Evolutionary conservation across 2,113 vertebrate species (phyloP).

Genomic region (Sinosuthora webbiana): DNA sequence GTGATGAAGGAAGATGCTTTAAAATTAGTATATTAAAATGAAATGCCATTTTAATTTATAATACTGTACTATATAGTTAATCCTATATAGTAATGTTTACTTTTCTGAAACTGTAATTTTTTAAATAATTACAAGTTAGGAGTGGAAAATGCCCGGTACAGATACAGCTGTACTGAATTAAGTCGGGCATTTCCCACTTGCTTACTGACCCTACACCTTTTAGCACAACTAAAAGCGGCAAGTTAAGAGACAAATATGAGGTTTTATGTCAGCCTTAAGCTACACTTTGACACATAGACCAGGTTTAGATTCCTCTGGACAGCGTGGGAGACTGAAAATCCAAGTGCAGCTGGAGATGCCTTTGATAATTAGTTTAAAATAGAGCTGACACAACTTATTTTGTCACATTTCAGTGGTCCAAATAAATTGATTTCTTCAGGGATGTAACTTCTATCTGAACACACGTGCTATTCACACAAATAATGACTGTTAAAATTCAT

Average conservation of each 20-base stretch:
- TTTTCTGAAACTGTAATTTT: neutral
- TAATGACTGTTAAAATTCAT: neutral
- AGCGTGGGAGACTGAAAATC: neutral
- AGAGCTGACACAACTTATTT: neutral
- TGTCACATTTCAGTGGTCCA: neutral
- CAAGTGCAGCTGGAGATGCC: fast-evolving
- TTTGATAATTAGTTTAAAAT: neutral
- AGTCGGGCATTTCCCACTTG: neutral
- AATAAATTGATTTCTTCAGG: neutral
- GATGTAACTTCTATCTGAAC: neutral
- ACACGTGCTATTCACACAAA: neutral
- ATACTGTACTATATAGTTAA: neutral
- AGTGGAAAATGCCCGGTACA: neutral
- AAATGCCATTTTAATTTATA: neutral
- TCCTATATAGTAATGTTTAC: neutral
- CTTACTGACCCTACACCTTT: neutral
- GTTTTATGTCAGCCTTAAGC: neutral
- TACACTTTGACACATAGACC: neutral
- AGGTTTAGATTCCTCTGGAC: neutral
- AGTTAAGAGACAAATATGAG: neutral
- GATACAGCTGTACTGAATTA: neutral
- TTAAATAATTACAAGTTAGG: neutral
- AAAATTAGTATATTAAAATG: neutral
- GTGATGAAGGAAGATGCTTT: neutral
- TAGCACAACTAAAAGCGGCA: neutral